These are phyloP conservation scores for Trachemys scripta DNA, from an alignment of 2,113 vertebrate species.

Conservation along the genomic window DNA sequence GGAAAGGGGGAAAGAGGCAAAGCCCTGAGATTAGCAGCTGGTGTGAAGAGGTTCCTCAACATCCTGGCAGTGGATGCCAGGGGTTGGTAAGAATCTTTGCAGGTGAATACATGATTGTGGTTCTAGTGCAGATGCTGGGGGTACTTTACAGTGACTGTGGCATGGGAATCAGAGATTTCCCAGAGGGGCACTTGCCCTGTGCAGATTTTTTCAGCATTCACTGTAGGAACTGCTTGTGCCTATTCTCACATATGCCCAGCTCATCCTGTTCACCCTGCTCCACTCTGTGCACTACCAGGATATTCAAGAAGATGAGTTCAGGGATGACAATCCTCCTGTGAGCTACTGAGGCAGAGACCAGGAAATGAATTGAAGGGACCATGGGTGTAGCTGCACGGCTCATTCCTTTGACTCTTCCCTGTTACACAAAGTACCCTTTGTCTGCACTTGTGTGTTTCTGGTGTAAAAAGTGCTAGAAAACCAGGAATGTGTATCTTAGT, in stretches of 20 bases:
- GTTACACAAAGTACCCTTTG: not conserved
- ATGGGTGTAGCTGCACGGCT: not conserved
- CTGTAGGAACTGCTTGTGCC: not conserved
- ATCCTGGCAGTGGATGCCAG: not conserved
- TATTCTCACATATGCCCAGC: not conserved
- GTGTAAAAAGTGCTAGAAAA: not conserved
- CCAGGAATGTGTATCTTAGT: not conserved
- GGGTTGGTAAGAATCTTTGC: fast-evolving
- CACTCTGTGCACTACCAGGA: not conserved
- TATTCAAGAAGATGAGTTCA: not conserved
- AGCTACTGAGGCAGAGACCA: not conserved
- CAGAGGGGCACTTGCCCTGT: not conserved
- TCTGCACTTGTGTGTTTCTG: not conserved
- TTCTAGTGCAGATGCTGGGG: fast-evolving
- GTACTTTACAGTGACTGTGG: not conserved
- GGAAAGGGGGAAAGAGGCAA: not conserved
- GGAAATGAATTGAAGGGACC: not conserved
- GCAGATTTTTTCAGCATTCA: fast-evolving
- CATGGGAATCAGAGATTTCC: not conserved
- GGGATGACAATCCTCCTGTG: not conserved
- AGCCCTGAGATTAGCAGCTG: not conserved
- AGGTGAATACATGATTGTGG: fast-evolving
- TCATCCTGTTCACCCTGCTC: not conserved
- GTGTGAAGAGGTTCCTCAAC: fast-evolving
- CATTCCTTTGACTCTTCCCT: not conserved